phyloP scores from a whole-genome alignment of 2,113 vertebrate genomes.

The Protomyctophum bolini region DNA sequence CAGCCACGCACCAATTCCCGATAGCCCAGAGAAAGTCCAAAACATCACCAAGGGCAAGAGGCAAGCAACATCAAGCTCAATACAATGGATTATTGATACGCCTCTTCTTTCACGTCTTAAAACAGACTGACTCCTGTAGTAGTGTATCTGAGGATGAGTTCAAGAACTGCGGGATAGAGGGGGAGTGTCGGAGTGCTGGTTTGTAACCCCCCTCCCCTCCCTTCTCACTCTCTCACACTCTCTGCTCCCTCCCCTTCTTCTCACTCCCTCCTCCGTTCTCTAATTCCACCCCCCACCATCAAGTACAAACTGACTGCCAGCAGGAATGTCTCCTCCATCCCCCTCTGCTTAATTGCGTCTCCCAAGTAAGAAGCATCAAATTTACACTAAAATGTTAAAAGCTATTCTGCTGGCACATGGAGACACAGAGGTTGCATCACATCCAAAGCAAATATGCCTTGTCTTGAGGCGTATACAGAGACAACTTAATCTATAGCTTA shows the following conservation, averaged over 20 bases:
- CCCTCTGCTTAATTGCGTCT: conserved; percentile 60
- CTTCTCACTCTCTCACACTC: conserved; percentile 50
- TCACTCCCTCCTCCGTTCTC: conserved; percentile 55
- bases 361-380: conserved; percentile 40
- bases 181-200: conserved; percentile 43
- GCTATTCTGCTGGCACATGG: conserved; percentile 1
- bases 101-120: conserved; percentile 50
- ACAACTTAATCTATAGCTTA: not conserved
- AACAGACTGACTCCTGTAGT: conserved; percentile 49
- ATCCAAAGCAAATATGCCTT: not conserved
- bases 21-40: conserved; percentile 25
- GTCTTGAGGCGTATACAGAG: too few relatives aligned
- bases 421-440: not conserved
- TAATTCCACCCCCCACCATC: conserved; percentile 56
- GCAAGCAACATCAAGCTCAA: conserved; percentile 34
- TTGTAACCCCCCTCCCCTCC: conserved; percentile 40
- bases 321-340: conserved; percentile 64
- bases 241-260: conserved; percentile 22
- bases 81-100: conserved; percentile 39
- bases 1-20: conserved; percentile 15
- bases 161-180: conserved; percentile 42
- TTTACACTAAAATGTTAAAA: conserved; percentile 50
- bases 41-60: conserved; percentile 7
- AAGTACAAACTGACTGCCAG: conserved; percentile 59
- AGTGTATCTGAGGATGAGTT: conserved; percentile 57